These are phyloP conservation scores for Heliothis peltigera DNA, from an alignment of 2,888 invertebrate species.

Conservation along the genomic window DNA sequence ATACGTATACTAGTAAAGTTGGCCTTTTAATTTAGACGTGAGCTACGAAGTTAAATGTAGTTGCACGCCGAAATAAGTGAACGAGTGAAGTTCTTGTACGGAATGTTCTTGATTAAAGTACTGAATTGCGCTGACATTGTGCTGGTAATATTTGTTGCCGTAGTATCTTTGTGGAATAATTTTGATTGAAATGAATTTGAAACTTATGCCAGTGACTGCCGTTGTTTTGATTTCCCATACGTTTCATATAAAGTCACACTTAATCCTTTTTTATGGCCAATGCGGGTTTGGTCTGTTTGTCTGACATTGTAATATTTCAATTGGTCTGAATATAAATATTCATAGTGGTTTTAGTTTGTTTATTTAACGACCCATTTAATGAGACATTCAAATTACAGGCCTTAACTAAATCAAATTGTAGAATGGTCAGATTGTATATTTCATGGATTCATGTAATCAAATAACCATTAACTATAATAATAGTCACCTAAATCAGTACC, in stretches of 20 bases:
- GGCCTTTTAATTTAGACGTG: constrained; percentile 46
- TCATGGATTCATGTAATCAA: constrained; percentile 59
- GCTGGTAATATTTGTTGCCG: constrained; percentile 5
- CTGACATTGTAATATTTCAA: constrained; percentile 48
- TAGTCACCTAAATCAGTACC: constrained; percentile 64
- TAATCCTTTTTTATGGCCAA: constrained; percentile 48
- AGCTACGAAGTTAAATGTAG: constrained; percentile 35
- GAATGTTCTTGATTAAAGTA: constrained; percentile 42
- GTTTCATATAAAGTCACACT: constrained; percentile 35
- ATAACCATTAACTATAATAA: constrained; percentile 63
- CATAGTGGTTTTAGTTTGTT: constrained; percentile 47
- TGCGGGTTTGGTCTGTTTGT: constrained; percentile 37
- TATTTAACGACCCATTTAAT: constrained; percentile 49
- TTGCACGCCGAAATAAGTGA: constrained; percentile 23
- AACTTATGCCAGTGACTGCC: constrained; percentile 3
- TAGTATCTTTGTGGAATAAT: constrained; percentile 13
- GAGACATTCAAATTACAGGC: constrained; percentile 46
- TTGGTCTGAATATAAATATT: constrained; percentile 47
- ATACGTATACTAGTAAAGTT: constrained; percentile 52
- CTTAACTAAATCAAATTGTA: constrained; percentile 51
- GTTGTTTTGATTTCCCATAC: constrained; percentile 48
- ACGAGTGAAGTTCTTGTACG: constrained; percentile 28
- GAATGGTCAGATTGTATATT: constrained; percentile 43
- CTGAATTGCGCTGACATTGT: constrained; percentile 22
- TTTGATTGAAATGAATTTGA: constrained; percentile 9